A percentile compares a stretch with the other conserved stretches of the same genome.
Evolutionary conservation across 2,113 vertebrate species (phyloP).

Genomic region (Haliaeetus leucogaster): DNA sequence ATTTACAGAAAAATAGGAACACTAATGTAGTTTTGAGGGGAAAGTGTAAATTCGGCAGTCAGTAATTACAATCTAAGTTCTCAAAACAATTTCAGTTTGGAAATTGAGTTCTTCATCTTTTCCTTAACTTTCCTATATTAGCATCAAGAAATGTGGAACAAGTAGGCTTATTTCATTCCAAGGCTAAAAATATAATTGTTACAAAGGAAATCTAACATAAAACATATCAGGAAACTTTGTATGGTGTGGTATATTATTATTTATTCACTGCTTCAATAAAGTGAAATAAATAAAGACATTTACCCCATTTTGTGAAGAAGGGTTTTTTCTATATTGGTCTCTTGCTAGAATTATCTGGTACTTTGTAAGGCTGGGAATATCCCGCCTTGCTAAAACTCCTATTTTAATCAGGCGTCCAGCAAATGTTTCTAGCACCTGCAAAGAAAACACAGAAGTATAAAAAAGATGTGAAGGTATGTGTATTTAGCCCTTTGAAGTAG

Average conservation of each 20-base stretch:
- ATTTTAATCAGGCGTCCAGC: conserved; percentile 81
- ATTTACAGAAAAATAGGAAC: background rate
- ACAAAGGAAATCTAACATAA: background rate
- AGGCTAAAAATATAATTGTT: background rate
- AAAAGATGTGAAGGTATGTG: background rate
- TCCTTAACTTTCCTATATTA: background rate
- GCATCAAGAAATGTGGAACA: background rate
- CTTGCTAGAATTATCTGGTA: conserved; percentile 93
- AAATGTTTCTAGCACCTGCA: conserved; percentile 87
- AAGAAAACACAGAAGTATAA: background rate
- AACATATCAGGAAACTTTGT: background rate
- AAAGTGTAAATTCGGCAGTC: background rate
- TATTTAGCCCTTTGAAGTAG: background rate
- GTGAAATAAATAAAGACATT: background rate
- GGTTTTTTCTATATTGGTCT: conserved; percentile 92
- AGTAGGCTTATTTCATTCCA: background rate
- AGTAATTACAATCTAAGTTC: background rate
- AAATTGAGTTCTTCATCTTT: background rate
- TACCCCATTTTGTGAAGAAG: conserved; percentile 78
- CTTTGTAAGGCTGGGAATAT: conserved; percentile 86
- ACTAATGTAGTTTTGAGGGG: background rate
- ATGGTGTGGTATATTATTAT: background rate
- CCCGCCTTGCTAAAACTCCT: conserved; percentile 77
- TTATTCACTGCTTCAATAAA: background rate
- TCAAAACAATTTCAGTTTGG: background rate